Percentiles rank a stretch among this genome's conserved stretches.
Evolutionary conservation across 2,797 vertebrate genomes (phyloP).

Genomic region (Pogonophryne albipinna): DNA sequence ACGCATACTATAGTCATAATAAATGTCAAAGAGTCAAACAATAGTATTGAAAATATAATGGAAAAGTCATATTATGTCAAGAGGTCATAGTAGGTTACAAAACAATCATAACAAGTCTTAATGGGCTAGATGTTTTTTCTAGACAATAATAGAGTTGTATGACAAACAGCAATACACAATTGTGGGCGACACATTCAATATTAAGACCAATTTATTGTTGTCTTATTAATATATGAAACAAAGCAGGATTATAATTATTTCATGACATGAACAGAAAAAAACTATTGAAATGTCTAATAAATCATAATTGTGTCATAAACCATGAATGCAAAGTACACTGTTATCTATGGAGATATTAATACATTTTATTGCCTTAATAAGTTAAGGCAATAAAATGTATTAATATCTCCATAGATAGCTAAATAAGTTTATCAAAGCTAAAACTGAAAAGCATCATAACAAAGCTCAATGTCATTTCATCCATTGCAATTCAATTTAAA

Average conservation of each 20-base stretch:
- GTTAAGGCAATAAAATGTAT: too few relatives aligned
- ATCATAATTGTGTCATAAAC: neutral
- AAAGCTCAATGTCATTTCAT: conserved; percentile 61
- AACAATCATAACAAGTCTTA: too few relatives aligned
- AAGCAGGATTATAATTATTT: neutral
- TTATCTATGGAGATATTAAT: conserved; percentile 46
- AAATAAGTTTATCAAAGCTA: conserved; percentile 57
- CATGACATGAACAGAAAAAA: neutral
- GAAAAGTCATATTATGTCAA: too few relatives aligned
- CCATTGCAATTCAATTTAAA: conserved; percentile 68
- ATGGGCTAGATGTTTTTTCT: neutral
- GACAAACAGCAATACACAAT: neutral
- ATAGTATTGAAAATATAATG: too few relatives aligned
- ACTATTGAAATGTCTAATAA: neutral
- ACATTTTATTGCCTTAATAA: conserved; percentile 33
- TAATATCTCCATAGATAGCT: too few relatives aligned
- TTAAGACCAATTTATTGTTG: neutral
- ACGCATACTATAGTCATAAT: too few relatives aligned
- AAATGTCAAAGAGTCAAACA: too few relatives aligned
- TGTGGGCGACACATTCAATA: neutral
- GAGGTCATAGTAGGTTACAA: too few relatives aligned
- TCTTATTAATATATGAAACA: neutral
- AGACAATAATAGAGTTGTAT: neutral
- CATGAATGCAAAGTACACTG: neutral
- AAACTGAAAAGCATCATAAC: conserved; percentile 65